phyloP scores from a whole-genome alignment of 1,140 invertebrate species.

The Orius insidiosus region DNA sequence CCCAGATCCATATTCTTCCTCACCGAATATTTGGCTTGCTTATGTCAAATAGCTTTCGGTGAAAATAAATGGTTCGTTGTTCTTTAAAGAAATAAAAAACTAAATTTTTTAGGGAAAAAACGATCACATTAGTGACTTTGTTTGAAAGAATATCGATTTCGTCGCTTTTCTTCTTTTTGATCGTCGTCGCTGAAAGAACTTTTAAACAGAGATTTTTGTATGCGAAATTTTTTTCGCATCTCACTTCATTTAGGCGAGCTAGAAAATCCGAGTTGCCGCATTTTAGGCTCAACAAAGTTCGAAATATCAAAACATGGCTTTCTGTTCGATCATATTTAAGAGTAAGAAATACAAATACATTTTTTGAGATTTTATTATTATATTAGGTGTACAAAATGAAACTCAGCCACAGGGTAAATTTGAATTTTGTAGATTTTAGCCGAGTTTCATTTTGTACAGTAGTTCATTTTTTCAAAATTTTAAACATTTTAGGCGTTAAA shows the following conservation, averaged over 20 bases:
- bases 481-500: too few species aligned
- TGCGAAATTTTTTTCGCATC: slow-evolving; percentile 87
- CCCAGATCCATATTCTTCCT: not conserved
- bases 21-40: not conserved
- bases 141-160: slow-evolving; percentile 58
- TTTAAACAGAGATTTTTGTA: slow-evolving; percentile 89
- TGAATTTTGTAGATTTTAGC: too few species aligned
- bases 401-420: too few species aligned
- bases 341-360: too few species aligned
- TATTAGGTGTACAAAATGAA: too few species aligned
- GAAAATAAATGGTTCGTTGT: slow-evolving; percentile 25
- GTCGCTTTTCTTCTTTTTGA: slow-evolving; percentile 70
- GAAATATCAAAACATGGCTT: slow-evolving; percentile 94
- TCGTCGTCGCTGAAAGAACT: slow-evolving; percentile 86
- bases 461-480: too few species aligned
- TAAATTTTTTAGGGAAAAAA: slow-evolving; percentile 46
- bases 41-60: slow-evolving; percentile 29
- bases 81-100: too few species aligned
- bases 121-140: slow-evolving; percentile 42
- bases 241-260: slow-evolving; percentile 82
- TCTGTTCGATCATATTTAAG: slow-evolving; percentile 89
- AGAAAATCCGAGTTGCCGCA: slow-evolving; percentile 84
- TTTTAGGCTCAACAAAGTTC: slow-evolving; percentile 89
- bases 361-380: too few species aligned
- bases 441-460: too few species aligned